A percentile compares a stretch with the other conserved stretches of the same genome.
phyloP scores from a whole-genome alignment of 2,797 vertebrate genomes.

The Girardinus metallicus region DNA sequence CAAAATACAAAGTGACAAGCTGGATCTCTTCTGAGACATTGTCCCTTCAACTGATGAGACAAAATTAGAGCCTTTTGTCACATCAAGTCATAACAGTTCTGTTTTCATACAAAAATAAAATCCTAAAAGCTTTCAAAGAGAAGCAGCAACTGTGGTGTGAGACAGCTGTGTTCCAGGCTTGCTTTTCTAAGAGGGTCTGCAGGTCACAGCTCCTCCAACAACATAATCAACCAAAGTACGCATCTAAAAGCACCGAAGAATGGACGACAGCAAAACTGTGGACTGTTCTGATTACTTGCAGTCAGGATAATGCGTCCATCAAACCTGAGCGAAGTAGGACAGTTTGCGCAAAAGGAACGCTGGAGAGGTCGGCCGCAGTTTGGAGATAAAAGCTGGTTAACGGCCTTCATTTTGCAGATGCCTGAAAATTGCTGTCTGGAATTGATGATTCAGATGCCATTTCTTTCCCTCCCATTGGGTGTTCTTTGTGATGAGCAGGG shows the following conservation, averaged over 20 bases:
- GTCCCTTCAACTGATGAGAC: constrained; percentile 13
- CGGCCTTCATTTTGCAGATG: background rate
- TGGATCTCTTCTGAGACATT: constrained; percentile 1
- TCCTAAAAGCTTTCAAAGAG: background rate
- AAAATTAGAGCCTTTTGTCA: constrained; percentile 24
- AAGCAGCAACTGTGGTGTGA: constrained; percentile 7
- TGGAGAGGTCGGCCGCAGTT: background rate
- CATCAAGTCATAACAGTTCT: constrained; percentile 7
- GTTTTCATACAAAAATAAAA: constrained; percentile 1
- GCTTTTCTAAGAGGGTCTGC: background rate
- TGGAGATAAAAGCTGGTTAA: background rate
- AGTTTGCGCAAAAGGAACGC: constrained; percentile 4
- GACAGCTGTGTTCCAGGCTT: constrained; percentile 6
- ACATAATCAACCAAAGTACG: constrained; percentile 8
- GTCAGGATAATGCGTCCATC: background rate
- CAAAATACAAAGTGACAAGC: constrained; percentile 5
- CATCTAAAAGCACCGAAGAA: background rate
- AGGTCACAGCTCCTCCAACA: constrained; percentile 1
- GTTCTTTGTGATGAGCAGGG: background rate
- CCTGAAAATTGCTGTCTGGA: background rate
- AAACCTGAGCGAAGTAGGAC: background rate
- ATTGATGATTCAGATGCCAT: background rate
- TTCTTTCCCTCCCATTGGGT: background rate
- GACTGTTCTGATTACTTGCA: constrained; percentile 2
- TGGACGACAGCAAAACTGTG: background rate